These are phyloP conservation scores for Helicolenus hilgendorfi DNA, from an alignment of 2,797 vertebrate genomes.

Conservation along the genomic window DNA sequence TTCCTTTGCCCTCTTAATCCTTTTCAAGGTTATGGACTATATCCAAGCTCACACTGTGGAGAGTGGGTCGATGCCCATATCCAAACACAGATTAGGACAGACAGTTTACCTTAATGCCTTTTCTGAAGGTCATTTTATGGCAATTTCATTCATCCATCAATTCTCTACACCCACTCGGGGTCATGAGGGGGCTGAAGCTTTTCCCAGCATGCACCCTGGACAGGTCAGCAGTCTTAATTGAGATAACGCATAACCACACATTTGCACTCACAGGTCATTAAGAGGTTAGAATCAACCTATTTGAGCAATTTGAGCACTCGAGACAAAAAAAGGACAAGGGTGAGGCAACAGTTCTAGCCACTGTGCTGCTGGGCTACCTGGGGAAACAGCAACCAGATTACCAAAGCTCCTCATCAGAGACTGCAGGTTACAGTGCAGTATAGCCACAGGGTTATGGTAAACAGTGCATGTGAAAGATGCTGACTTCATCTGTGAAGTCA, in stretches of 20 bases:
- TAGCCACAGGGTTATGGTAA: slow-evolving; percentile 51
- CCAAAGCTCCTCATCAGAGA: slow-evolving; percentile 28
- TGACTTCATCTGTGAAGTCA: slow-evolving; percentile 75
- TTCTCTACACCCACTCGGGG: not conserved
- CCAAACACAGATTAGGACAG: slow-evolving; percentile 21
- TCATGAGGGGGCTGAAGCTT: not conserved
- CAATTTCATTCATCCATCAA: slow-evolving; percentile 9
- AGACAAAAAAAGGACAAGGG: not conserved
- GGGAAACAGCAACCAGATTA: slow-evolving; percentile 16
- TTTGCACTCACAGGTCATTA: slow-evolving; percentile 6
- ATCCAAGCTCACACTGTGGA: not conserved
- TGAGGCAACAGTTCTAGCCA: slow-evolving; percentile 14
- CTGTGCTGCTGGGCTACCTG: slow-evolving; percentile 1
- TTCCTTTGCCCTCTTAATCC: slow-evolving; percentile 42
- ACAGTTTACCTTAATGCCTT: slow-evolving; percentile 13
- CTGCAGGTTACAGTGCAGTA: slow-evolving; percentile 16
- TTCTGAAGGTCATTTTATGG: slow-evolving; percentile 48
- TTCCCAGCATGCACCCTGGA: not conserved
- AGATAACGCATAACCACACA: not conserved
- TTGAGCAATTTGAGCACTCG: not conserved
- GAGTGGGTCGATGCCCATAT: slow-evolving; percentile 14
- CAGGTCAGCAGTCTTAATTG: not conserved
- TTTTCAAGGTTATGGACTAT: slow-evolving; percentile 52
- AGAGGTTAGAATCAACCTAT: not conserved
- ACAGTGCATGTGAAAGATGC: slow-evolving; percentile 71